Conservation (phyloP, 2,797 vertebrate genomes). For the Danio albolineatus region DNA sequence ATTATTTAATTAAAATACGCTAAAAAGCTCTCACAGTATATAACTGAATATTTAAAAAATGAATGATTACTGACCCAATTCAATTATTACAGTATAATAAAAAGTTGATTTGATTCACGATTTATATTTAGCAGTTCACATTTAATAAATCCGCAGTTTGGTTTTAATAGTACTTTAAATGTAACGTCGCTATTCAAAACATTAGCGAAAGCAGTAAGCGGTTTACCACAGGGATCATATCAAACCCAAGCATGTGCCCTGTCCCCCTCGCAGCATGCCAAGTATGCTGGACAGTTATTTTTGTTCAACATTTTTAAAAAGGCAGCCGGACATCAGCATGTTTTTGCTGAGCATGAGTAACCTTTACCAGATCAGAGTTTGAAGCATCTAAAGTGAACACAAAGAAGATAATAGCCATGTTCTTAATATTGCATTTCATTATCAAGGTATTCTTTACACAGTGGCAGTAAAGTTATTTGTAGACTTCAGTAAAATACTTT, state of each 20-base stretch:
- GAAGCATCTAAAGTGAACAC: neutral
- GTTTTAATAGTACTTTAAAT: neutral
- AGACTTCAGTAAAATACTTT: neutral
- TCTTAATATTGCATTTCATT: neutral
- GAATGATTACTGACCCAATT: too few species aligned
- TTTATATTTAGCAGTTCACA: neutral
- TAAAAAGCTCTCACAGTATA: neutral
- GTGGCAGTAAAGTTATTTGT: neutral
- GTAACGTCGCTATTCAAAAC: neutral
- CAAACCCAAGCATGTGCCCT: constrained; percentile 22
- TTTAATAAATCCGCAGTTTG: neutral
- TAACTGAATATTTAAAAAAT: neutral
- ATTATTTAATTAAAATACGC: neutral
- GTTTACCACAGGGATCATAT: constrained; percentile 16
- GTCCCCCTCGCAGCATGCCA: constrained; percentile 29
- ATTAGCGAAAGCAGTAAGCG: constrained; percentile 14
- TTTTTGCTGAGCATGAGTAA: constrained; percentile 35
- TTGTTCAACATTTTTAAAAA: constrained; percentile 42
- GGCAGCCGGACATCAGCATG: constrained; percentile 16
- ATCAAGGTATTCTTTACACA: neutral
- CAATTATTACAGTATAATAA: too few species aligned
- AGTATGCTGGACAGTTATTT: constrained; percentile 47
- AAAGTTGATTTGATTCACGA: too few species aligned
- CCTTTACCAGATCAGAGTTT: constrained; percentile 5
- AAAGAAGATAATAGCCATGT: neutral